Conservation (phyloP, 2,797 vertebrate genomes). For the Tragelaphus eurycerus region DNA sequence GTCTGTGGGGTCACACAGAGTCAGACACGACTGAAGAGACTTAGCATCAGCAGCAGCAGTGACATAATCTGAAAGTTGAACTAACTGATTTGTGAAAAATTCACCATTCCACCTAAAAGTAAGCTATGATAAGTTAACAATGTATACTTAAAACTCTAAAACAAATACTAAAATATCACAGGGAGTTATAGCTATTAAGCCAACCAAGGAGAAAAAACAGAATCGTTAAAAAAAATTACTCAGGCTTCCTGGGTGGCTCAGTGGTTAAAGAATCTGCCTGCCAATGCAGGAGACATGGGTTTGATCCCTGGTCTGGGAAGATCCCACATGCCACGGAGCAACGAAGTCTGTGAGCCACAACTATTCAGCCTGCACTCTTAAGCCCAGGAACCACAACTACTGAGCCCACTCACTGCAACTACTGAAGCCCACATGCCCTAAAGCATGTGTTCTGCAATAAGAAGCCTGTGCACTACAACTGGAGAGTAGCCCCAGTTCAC, state of each 20-base stretch:
- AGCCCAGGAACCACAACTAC: background rate
- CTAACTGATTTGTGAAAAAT: background rate
- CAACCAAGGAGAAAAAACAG: background rate
- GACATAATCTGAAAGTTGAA: background rate
- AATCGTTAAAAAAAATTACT: background rate
- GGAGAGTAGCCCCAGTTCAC: background rate
- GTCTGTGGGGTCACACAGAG: background rate
- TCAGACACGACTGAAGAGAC: background rate
- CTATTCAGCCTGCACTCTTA: background rate
- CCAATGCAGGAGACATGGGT: background rate
- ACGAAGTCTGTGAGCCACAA: background rate
- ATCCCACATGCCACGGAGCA: background rate
- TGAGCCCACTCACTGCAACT: background rate
- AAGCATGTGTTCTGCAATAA: background rate
- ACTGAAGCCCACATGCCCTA: background rate
- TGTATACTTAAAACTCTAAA: background rate
- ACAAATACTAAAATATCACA: constrained; percentile 12
- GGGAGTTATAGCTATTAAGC: background rate
- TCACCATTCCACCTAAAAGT: background rate
- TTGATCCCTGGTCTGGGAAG: background rate
- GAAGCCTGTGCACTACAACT: background rate
- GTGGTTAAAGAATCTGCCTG: background rate
- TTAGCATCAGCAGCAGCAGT: background rate
- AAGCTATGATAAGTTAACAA: background rate
- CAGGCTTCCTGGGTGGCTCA: background rate